phyloP scores from a whole-genome alignment of 2,113 vertebrate genomes.

The Melanostigma gelatinosum region DNA sequence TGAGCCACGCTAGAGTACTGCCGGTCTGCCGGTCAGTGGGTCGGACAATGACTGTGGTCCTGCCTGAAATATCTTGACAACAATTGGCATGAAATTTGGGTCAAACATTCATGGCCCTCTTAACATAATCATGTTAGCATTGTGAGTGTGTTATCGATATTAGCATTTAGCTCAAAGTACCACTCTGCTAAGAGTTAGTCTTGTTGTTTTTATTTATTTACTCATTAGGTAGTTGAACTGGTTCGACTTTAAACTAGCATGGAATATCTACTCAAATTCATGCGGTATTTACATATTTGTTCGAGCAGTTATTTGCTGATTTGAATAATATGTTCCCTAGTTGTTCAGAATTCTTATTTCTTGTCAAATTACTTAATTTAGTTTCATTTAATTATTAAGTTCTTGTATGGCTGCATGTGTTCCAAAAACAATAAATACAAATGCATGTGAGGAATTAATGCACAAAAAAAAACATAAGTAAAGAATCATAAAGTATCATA shows the following conservation, averaged over 20 bases:
- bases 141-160: too few species aligned
- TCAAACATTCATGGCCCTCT: neutral
- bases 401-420: neutral
- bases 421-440: neutral
- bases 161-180: neutral
- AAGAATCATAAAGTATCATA: neutral
- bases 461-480: neutral
- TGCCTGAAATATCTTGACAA: too few species aligned
- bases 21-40: neutral
- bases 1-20: neutral
- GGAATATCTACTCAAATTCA: neutral
- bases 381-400: neutral
- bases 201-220: conserved; percentile 11
- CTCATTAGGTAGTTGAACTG: neutral
- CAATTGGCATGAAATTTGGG: too few species aligned
- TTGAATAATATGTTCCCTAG: neutral
- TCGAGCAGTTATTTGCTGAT: neutral
- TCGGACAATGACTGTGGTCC: neutral
- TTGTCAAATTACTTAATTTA: neutral
- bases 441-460: neutral
- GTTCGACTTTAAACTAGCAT: neutral
- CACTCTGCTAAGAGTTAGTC: neutral
- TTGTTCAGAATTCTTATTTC: neutral
- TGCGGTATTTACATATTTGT: neutral
- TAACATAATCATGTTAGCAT: too few species aligned